Base-by-base conservation (phyloP, 2,113 vertebrate genomes). In the Entelurus aequoreus region DNA sequence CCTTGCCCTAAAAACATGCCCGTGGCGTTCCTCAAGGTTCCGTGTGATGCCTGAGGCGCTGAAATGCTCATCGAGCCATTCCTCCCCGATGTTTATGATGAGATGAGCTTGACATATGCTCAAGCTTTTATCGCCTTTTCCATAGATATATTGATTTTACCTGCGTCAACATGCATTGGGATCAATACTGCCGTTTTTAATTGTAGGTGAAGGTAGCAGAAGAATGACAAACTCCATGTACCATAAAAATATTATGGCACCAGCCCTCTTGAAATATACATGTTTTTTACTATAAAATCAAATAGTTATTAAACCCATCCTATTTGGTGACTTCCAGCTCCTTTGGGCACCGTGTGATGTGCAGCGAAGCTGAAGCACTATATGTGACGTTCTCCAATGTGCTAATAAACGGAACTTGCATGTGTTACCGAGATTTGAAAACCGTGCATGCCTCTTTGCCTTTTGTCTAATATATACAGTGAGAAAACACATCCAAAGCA, bases 1-100 rank as follows among this genome's bases (percentile, higher is more conserved):
- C 72, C 76, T 77, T 35, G 49, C 75, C 80, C 70, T 76, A 16
- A 44, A 81, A 87, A 87, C 76, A 71, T 11, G 88, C 88, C 89
- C 78, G 79, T 80, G 86, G 89, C 86, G 21, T 77, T 88, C 78
- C 83, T 89, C 65, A 66, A 84, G 77, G 79, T 84, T 77, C 76
- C 63, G 74, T 4, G 16, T 54, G 72, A 71, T 76, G 86, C 87
- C 88, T 4, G 63, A 85, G 87, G 88, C 86, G 65, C 69, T 77
- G 66, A 66, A 56, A 71, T 80, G 72, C 78, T 60, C 69, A 57
- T 51, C 63, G 64, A 71, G 62, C 68, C 65, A 65, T 69, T 64
- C 68, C 44, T 66, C 68, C 61, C 78, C 40, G 74, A 79, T 79
- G 74, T 77, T 80, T 80, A 74, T 73, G 58, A 82, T 79, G 48